Evolutionary conservation across 2,797 vertebrate species (phyloP).

Genomic region (Falco novaeseelandiae): DNA sequence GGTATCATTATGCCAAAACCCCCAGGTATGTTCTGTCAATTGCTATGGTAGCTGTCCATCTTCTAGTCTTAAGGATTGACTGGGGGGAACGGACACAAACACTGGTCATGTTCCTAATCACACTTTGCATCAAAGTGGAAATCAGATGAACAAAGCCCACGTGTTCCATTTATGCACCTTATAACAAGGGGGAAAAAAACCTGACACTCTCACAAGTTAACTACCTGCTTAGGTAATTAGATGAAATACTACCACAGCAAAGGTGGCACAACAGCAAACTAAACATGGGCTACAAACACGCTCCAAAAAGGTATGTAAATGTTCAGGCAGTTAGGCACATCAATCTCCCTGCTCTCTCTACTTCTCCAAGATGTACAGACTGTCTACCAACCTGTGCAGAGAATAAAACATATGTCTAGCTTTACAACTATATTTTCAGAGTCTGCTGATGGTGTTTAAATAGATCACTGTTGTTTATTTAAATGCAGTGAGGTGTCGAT

Average conservation of each 20-base stretch:
- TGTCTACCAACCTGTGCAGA: not conserved
- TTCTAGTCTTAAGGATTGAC: not conserved
- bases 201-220: not conserved
- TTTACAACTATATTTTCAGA: not conserved
- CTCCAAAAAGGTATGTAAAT: not conserved
- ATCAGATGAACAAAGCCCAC: accelerated
- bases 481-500: not conserved
- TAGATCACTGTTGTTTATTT: not conserved
- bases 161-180: not conserved
- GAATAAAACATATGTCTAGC: not conserved
- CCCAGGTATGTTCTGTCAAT: not conserved
- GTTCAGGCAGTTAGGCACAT: not conserved
- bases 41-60: not conserved
- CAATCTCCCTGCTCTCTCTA: not conserved
- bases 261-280: not conserved
- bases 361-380: not conserved
- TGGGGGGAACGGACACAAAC: not conserved
- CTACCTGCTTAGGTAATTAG: not conserved
- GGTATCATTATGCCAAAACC: not conserved
- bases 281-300: not conserved
- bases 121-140: not conserved
- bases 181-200: too few relatives aligned
- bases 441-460: not conserved
- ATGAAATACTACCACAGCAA: not conserved
- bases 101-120: not conserved